Conservation (phyloP, 2,797 vertebrate genomes). For the Geotrypetes seraphini region DNA sequence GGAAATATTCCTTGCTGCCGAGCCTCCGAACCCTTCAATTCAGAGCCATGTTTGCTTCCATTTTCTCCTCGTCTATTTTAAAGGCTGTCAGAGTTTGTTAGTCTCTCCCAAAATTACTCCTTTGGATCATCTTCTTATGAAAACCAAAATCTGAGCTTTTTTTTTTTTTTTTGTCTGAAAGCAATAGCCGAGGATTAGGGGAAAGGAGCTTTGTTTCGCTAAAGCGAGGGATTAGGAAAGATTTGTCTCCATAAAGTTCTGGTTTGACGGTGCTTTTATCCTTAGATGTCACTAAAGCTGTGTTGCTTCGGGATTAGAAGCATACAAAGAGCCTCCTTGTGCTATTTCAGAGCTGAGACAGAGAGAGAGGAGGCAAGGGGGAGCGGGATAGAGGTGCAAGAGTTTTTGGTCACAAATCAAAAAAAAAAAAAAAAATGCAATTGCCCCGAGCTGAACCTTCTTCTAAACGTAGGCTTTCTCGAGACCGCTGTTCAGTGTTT, state of each 20-base stretch:
- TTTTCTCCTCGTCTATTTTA: conserved; percentile 64
- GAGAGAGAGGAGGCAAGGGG: conserved; percentile 57
- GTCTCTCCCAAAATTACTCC: conserved; percentile 93
- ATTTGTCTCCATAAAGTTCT: conserved; percentile 96
- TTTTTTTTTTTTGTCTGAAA: conserved; percentile 64
- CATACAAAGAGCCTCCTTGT: conserved; percentile 98
- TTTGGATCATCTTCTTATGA: conserved; percentile 91
- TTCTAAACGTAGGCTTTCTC: conserved; percentile 41
- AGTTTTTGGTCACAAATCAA: conserved; percentile 47
- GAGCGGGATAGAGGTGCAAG: conserved; percentile 49
- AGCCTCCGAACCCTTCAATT: conserved; percentile 44
- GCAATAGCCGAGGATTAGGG: conserved; percentile 69
- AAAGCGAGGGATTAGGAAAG: conserved; percentile 98
- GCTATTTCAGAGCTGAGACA: conserved; percentile 79
- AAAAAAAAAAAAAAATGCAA: too few species aligned
- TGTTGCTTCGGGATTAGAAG: conserved; percentile 94
- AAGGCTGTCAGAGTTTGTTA: conserved; percentile 97
- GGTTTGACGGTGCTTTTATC: conserved; percentile 99
- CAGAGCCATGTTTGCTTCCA: conserved; percentile 56
- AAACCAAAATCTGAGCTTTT: conserved; percentile 85
- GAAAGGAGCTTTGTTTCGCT: conserved; percentile 91
- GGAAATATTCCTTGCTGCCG: conserved; percentile 51
- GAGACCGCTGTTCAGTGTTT: conserved; percentile 1
- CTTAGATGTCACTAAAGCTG: conserved; percentile 95
- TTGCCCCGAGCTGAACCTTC: conserved; percentile 56